phyloP scores from a whole-genome alignment of 2,797 vertebrate genomes.

The Coccyzus lansbergi region DNA sequence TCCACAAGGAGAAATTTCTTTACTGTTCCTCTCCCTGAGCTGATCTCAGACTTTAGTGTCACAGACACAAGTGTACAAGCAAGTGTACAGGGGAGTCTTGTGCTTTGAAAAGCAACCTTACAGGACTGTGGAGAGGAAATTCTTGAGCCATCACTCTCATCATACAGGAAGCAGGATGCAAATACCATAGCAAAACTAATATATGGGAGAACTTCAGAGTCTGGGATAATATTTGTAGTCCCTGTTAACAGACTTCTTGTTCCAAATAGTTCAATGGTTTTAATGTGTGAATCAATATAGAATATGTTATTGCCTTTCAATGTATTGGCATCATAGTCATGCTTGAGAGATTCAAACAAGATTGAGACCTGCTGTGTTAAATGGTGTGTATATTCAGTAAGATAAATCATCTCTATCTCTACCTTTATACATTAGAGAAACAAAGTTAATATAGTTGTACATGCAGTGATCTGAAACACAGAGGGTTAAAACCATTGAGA shows the following conservation, averaged over 20 bases:
- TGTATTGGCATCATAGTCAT: not conserved
- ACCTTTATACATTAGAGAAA: not conserved
- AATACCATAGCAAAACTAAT: slow-evolving; percentile 25
- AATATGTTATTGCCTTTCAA: not conserved
- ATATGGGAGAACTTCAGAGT: not conserved
- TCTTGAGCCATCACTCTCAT: slow-evolving; percentile 21
- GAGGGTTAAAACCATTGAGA: not conserved
- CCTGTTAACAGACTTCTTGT: not conserved
- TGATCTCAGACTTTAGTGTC: not conserved
- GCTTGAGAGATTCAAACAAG: not conserved
- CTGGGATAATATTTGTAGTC: not conserved
- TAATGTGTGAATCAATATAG: not conserved
- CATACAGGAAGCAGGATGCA: slow-evolving; percentile 38
- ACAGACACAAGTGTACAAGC: not conserved
- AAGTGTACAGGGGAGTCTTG: not conserved
- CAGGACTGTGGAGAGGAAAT: slow-evolving; percentile 16
- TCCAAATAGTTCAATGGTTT: not conserved
- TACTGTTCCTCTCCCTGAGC: not conserved
- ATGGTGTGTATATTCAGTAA: not conserved
- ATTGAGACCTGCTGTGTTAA: not conserved
- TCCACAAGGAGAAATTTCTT: not conserved
- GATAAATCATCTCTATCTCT: not conserved
- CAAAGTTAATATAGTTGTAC: not conserved
- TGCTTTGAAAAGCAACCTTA: not conserved
- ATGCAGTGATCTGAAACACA: not conserved